A percentile compares a stretch with the other conserved stretches of the same genome.
Conservation (phyloP, 2,113 vertebrate species). For the Lagopus leucura region DNA sequence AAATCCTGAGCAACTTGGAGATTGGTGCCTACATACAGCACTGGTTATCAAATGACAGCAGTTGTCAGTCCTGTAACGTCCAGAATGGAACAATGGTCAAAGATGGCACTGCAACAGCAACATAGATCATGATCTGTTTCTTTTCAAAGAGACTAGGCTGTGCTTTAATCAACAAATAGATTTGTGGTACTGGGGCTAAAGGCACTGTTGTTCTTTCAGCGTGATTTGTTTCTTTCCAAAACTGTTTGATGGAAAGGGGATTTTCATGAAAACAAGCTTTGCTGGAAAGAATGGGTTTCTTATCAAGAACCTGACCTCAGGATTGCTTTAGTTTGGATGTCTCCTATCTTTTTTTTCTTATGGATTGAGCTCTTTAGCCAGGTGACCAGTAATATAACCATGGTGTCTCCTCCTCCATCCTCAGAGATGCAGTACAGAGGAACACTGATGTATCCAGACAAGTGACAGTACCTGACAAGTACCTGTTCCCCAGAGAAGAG, state of each 20-base stretch:
- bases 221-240: not conserved
- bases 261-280: not conserved
- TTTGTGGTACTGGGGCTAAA: not conserved
- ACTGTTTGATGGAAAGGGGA: not conserved
- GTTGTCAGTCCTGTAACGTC: not conserved
- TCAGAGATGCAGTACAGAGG: not conserved
- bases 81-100: not conserved
- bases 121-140: accelerated
- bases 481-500: not conserved
- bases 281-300: not conserved
- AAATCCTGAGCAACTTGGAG: not conserved
- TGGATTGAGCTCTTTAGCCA: not conserved
- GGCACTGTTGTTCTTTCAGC: not conserved
- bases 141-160: not conserved
- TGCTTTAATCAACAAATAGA: not conserved
- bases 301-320: not conserved
- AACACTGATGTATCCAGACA: not conserved
- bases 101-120: not conserved
- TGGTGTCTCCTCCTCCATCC: not conserved
- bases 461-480: too few species aligned
- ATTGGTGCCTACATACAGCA: not conserved
- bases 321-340: not conserved
- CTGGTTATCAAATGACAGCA: not conserved
- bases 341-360: not conserved
- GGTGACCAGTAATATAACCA: not conserved